Conservation (phyloP, 1,140 invertebrate species). For the Rhynchophorus ferrugineus region DNA sequence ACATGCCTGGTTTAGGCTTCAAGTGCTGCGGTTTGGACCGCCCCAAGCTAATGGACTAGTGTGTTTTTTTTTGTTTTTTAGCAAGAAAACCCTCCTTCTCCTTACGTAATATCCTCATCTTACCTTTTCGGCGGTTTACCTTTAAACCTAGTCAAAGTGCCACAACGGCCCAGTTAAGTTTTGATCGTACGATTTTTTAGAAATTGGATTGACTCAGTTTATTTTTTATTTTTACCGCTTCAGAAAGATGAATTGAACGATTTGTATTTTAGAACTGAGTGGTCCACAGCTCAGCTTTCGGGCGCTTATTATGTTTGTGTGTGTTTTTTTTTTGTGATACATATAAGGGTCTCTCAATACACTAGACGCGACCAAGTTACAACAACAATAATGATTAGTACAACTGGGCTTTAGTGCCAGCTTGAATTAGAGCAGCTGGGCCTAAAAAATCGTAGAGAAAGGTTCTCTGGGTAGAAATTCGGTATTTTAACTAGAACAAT, state of each 20-base stretch:
- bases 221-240: not conserved
- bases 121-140: not conserved
- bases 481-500: constrained; percentile 15
- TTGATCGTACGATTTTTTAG: constrained; percentile 13
- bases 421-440: no score
- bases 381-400: no score
- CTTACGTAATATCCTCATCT: constrained; percentile 5
- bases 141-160: constrained; percentile 9
- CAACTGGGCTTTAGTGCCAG: no score
- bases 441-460: constrained; percentile 13
- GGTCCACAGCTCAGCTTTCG: no score
- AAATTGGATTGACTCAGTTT: not conserved
- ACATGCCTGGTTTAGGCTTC: constrained; percentile 15
- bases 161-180: constrained; percentile 15
- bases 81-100: constrained; percentile 10
- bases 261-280: no score
- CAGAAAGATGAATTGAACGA: not conserved
- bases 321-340: no score
- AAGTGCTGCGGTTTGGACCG: constrained; percentile 18
- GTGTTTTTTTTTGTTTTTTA: constrained; percentile 24
- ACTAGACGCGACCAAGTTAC: no score
- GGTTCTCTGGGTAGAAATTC: constrained; percentile 12
- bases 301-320: no score
- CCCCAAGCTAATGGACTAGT: constrained; percentile 22
- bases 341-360: no score